Evolutionary conservation across 2,888 invertebrate genomes (phyloP).

Genomic region (Andrena bicolor): DNA sequence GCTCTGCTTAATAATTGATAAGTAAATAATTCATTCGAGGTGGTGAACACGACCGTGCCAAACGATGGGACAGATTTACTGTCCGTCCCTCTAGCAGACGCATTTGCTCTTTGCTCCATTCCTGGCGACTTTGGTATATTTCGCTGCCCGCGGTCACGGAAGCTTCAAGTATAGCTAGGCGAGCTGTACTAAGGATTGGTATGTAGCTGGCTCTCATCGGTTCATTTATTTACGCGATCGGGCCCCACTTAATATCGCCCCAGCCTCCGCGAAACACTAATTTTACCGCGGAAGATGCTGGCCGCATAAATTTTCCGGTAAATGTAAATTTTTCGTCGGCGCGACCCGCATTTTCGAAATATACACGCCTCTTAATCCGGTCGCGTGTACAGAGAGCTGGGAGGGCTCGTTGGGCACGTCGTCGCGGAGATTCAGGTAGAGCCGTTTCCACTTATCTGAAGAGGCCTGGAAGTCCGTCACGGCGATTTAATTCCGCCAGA

Average conservation of each 20-base stretch:
- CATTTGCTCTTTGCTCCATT: conserved; percentile 64
- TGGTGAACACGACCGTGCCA: conserved; percentile 67
- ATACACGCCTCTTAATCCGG: not conserved
- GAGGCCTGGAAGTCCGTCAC: conserved; percentile 17
- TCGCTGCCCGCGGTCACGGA: conserved; percentile 59
- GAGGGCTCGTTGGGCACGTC: conserved; percentile 8
- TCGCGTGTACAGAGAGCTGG: not conserved
- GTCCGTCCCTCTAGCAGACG: conserved; percentile 53
- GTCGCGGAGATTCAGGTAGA: conserved; percentile 6
- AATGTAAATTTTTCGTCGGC: conserved; percentile 45
- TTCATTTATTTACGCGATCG: conserved; percentile 62
- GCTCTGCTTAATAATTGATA: conserved; percentile 68
- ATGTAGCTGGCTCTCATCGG: conserved; percentile 61
- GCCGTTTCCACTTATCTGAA: conserved; percentile 1
- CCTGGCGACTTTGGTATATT: conserved; percentile 63
- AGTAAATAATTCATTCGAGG: conserved; percentile 70
- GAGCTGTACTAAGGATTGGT: conserved; percentile 44
- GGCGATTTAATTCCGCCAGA: conserved; percentile 42
- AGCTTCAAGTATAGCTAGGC: conserved; percentile 59
- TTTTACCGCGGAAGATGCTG: conserved; percentile 11
- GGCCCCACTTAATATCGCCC: conserved; percentile 45
- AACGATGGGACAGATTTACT: conserved; percentile 72
- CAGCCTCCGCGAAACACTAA: conserved; percentile 32
- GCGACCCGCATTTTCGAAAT: conserved; percentile 11
- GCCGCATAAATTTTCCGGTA: conserved; percentile 17